Evolutionary conservation across 1,140 invertebrate species (phyloP), one percentile per base, ranked within the genome.

Genomic region (Drosophila pruinosa): DNA sequence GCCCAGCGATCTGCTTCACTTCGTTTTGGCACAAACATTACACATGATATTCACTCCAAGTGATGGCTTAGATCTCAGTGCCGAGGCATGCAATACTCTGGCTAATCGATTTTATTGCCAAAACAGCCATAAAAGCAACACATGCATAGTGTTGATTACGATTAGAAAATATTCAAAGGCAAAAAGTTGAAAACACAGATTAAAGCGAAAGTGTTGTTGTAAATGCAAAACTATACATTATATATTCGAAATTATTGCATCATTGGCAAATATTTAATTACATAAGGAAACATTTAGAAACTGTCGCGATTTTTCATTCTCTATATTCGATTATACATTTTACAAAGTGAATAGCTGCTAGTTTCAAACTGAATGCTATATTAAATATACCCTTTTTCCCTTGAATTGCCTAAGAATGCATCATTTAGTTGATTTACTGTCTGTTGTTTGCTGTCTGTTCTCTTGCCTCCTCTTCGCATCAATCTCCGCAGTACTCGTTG

Each of bases 361-460:
- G 47, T 50, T 15, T 2, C 22, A 6, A 47, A 24, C 22, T 26
- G 12, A 0, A 14, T 24, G 19, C 8, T 2, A 21, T n/a, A 50
- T 28, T 31, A 1, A 24, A 2, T 48, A 57, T 56, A 52, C 43
- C 43, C 43, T 43, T 12, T 38, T 34, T 8, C 8, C 24, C 14
- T 10, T 15, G 10, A 34, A 2, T 21, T 56, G 7, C 17, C 17
- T 22, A 36, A 71, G 61, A 70, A 74, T 74, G 72, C 72, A 69
- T 74, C 72, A 74, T 74, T 74, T 74, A 70, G 65, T 70, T 74
- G 72, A 74, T 74, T 74, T 70, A 73, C 67, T 74, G 72, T 70
- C 71, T 62, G 71, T 52, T 36, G 17, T 68, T n/a, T 72, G 69
- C 48, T 14, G 58, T 58, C 26, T 41, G 54, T 62, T 75, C 58